phyloP scores from a whole-genome alignment of 2,113 vertebrate species.

The Desmodus rotundus region DNA sequence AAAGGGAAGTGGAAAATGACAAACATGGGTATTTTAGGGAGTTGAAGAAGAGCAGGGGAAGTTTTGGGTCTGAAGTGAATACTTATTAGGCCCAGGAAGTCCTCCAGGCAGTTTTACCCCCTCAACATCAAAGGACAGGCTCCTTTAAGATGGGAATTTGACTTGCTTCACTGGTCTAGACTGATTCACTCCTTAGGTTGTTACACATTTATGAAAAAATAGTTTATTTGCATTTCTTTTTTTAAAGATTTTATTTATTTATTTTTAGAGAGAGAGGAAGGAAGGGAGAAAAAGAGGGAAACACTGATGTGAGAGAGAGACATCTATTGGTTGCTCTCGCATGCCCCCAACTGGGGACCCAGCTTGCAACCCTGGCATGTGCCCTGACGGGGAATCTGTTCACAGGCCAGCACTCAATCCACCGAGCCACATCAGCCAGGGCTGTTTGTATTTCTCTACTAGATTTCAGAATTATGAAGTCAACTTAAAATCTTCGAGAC shows the following conservation, averaged over 20 bases:
- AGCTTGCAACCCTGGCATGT: too few species aligned
- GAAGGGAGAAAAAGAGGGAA: too few species aligned
- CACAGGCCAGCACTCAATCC: too few species aligned
- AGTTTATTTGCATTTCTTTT: conserved; percentile 18
- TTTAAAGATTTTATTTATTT: too few species aligned
- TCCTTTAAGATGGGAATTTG: background rate
- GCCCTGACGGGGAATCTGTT: too few species aligned
- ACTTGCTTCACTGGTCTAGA: background rate
- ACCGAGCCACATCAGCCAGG: too few species aligned
- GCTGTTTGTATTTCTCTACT: conserved; percentile 19
- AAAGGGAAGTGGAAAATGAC: background rate
- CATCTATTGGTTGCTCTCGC: too few species aligned
- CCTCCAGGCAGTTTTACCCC: background rate
- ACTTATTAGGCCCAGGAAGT: background rate
- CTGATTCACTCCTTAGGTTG: background rate
- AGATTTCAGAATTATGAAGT: conserved; percentile 5
- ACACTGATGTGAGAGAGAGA: too few species aligned
- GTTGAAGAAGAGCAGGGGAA: background rate
- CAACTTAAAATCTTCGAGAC: background rate
- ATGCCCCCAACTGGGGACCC: too few species aligned
- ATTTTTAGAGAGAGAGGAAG: too few species aligned
- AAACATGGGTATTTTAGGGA: background rate
- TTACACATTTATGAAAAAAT: background rate
- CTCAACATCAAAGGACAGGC: background rate
- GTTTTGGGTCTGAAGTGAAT: background rate